Percentiles rank a stretch among this genome's conserved stretches.
Evolutionary conservation across 2,888 invertebrate species (phyloP).

Genomic region (Scaeva pyrastri): DNA sequence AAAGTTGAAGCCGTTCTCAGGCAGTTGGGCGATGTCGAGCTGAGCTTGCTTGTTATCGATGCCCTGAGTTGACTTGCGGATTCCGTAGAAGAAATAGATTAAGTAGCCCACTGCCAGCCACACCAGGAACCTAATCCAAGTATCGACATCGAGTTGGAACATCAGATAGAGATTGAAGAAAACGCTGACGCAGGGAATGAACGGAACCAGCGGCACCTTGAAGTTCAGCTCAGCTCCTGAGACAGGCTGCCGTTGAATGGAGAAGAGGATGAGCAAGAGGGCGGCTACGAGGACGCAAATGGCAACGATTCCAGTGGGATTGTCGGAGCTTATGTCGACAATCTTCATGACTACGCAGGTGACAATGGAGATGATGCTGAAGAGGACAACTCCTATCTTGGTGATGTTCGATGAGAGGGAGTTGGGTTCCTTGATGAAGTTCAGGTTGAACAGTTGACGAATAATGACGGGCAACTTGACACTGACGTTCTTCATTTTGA

Average conservation of each 20-base stretch:
- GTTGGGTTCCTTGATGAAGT: slow-evolving; percentile 40
- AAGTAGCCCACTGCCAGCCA: slow-evolving; percentile 92
- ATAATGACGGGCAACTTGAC: slow-evolving; percentile 1
- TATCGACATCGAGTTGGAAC: slow-evolving; percentile 86
- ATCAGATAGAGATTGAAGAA: slow-evolving; percentile 93
- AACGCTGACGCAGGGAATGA: slow-evolving; percentile 92
- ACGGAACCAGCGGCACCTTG: slow-evolving; percentile 92
- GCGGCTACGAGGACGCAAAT: slow-evolving; percentile 84
- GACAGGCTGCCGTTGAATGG: slow-evolving; percentile 87
- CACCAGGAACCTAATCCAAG: slow-evolving; percentile 93
- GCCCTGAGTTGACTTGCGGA: slow-evolving; percentile 89
- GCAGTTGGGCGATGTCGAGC: not conserved
- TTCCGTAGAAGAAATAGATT: slow-evolving; percentile 87
- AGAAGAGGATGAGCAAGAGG: slow-evolving; percentile 85
- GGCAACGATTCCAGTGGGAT: slow-evolving; percentile 77
- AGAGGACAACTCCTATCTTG: slow-evolving; percentile 9
- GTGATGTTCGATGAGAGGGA: slow-evolving; percentile 16
- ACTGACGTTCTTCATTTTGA: slow-evolving; percentile 14
- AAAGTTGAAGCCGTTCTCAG: slow-evolving; percentile 33
- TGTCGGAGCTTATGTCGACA: slow-evolving; percentile 76
- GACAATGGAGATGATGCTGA: slow-evolving; percentile 20
- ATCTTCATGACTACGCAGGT: slow-evolving; percentile 78
- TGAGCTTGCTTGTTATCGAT: not conserved
- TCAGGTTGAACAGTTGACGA: slow-evolving; percentile 42
- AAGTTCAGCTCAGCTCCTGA: slow-evolving; percentile 87